phyloP scores from a whole-genome alignment of 92 coral and sea anemone genomes.

The Zoanthus gigantus region DNA sequence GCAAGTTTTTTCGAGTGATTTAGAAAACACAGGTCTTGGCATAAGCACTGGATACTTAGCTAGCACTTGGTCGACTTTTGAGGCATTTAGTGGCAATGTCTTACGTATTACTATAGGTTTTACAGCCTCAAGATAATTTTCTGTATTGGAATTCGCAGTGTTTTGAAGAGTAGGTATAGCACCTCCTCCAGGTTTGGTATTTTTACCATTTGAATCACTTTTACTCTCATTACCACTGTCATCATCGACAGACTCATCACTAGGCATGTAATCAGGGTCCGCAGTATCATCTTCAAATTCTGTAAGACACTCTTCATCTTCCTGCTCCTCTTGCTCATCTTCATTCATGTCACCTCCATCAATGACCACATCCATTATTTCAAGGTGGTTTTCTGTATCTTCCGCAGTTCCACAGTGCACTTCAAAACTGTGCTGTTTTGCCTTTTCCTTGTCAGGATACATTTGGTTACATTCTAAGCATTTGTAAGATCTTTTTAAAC shows the following conservation, averaged over 20 bases:
- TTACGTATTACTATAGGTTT: slow-evolving; percentile 39
- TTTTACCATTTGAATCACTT: neutral
- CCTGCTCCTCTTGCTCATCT: neutral
- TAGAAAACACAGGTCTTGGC: slow-evolving; percentile 30
- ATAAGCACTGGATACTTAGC: slow-evolving; percentile 41
- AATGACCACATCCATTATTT: neutral
- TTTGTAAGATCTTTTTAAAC: slow-evolving; percentile 5
- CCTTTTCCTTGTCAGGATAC: slow-evolving; percentile 27
- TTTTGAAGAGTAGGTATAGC: neutral
- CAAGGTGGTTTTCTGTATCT: slow-evolving; percentile 14
- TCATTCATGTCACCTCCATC: neutral
- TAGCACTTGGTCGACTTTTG: slow-evolving; percentile 29
- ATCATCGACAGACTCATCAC: neutral
- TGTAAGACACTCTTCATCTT: neutral
- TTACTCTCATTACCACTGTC: slow-evolving; percentile 2
- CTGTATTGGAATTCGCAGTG: neutral
- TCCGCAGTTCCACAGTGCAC: slow-evolving; percentile 12
- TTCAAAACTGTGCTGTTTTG: slow-evolving; percentile 38
- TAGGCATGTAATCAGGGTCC: slow-evolving; percentile 19
- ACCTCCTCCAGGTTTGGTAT: neutral
- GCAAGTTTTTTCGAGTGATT: neutral
- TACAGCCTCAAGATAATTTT: slow-evolving; percentile 34
- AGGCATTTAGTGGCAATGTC: slow-evolving; percentile 32
- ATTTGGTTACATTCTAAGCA: slow-evolving; percentile 36
- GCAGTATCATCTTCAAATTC: slow-evolving; percentile 12